A percentile compares a stretch with the other conserved stretches of the same genome.
Conservation (phyloP, 2,888 invertebrate species). For the Calephelis perditalis region DNA sequence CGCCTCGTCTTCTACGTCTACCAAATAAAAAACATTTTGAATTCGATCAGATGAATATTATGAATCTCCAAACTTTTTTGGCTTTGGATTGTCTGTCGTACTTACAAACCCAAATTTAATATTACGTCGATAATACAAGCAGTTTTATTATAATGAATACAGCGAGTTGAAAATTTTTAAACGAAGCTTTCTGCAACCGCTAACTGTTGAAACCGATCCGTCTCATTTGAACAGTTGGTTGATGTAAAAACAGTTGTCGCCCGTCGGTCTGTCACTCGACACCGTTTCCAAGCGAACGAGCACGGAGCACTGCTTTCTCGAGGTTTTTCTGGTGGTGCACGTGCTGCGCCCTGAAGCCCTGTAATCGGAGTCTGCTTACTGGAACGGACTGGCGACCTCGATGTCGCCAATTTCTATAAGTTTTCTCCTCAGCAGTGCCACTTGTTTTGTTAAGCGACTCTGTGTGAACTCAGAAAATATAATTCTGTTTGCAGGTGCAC, state of each 20-base stretch:
- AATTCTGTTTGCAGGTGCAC: too few species aligned
- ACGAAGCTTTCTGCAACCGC: too few species aligned
- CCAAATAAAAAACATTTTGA: too few species aligned
- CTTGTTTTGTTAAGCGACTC: background rate
- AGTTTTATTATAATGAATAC: too few species aligned
- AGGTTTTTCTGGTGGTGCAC: slow-evolving; percentile 6
- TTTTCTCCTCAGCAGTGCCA: slow-evolving; percentile 18
- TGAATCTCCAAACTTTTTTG: too few species aligned
- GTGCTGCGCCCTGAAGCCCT: slow-evolving; percentile 13
- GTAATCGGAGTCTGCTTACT: slow-evolving; percentile 26
- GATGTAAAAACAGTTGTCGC: background rate
- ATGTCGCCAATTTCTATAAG: slow-evolving; percentile 30
- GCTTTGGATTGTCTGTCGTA: too few species aligned
- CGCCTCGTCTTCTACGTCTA: too few species aligned
- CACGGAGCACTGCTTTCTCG: slow-evolving; percentile 2
- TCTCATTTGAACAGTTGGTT: background rate
- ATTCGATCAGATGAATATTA: too few species aligned
- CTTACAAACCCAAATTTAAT: too few species aligned
- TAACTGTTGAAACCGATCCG: background rate
- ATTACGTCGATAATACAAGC: too few species aligned
- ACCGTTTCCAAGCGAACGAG: slow-evolving; percentile 5
- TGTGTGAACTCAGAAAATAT: too few species aligned
- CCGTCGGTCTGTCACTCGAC: background rate
- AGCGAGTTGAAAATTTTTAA: too few species aligned
- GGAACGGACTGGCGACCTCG: slow-evolving; percentile 27